Evolutionary conservation across 2,113 vertebrate genomes (phyloP).

Genomic region (Empidonax traillii): DNA sequence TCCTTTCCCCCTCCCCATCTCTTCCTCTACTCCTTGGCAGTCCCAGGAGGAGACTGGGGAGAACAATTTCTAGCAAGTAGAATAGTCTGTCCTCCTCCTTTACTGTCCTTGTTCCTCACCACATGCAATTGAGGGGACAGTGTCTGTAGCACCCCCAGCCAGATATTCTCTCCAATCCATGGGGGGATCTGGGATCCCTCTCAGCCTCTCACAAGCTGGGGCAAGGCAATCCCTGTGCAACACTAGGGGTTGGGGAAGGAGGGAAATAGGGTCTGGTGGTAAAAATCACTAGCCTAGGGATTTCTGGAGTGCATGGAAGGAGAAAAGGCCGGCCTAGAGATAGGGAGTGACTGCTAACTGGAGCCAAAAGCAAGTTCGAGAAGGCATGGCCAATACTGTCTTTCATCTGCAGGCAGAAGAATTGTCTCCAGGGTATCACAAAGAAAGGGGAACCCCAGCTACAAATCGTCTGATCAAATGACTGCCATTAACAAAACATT

Average conservation of each 20-base stretch:
- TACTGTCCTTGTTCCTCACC: neutral
- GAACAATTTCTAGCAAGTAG: neutral
- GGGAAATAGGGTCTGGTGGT: neutral
- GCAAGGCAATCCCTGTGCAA: neutral
- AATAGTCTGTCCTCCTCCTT: neutral
- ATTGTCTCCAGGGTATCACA: neutral
- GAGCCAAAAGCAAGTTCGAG: neutral
- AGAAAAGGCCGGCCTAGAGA: neutral
- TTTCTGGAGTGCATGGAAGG: neutral
- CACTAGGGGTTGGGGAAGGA: neutral
- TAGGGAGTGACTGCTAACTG: neutral
- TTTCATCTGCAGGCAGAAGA: neutral
- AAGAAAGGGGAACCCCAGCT: neutral
- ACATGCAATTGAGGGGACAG: accelerated
- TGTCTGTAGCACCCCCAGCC: neutral
- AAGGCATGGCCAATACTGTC: accelerated
- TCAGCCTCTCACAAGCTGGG: neutral
- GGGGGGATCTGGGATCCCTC: too few species aligned
- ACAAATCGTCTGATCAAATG: neutral
- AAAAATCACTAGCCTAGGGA: neutral
- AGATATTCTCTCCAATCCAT: neutral
- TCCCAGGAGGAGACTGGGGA: neutral
- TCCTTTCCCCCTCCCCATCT: neutral
- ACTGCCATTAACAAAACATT: neutral
- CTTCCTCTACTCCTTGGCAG: neutral